These are phyloP conservation scores for Lithobius niger DNA, from an alignment of 1,140 invertebrate genomes.

Conservation along the genomic window DNA sequence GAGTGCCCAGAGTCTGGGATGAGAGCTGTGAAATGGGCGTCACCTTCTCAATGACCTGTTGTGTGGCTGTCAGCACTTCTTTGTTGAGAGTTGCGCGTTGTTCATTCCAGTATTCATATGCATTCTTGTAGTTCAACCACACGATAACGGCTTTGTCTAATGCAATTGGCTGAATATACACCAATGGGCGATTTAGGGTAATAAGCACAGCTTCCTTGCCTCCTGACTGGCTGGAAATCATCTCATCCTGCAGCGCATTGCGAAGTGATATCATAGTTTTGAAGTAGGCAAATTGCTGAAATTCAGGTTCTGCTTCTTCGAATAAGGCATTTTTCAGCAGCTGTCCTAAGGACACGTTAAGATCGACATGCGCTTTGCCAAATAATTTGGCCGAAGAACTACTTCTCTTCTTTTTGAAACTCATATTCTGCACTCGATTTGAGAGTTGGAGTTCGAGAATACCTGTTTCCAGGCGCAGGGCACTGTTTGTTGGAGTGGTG, in stretches of 20 bases:
- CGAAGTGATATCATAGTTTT: conserved; percentile 67
- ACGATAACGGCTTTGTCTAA: conserved; percentile 93
- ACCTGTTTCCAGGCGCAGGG: conserved; percentile 87
- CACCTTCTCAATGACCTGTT: conserved; percentile 54
- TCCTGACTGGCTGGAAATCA: conserved; percentile 43
- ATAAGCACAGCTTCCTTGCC: conserved; percentile 92
- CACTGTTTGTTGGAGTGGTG: conserved; percentile 92
- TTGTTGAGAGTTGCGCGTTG: conserved; percentile 76
- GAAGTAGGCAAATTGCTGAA: conserved; percentile 94
- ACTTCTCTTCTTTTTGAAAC: neutral
- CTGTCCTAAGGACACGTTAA: conserved; percentile 89
- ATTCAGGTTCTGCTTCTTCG: conserved; percentile 91
- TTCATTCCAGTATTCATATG: conserved; percentile 97
- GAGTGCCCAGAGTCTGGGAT: conserved; percentile 53
- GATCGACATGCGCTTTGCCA: conserved; percentile 80
- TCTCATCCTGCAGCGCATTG: conserved; percentile 58
- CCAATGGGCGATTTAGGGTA: conserved; percentile 72
- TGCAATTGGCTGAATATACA: conserved; percentile 89
- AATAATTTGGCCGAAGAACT: conserved; percentile 60
- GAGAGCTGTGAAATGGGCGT: conserved; percentile 30
- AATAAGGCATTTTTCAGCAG: conserved; percentile 81
- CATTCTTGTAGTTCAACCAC: conserved; percentile 97
- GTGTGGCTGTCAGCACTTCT: conserved; percentile 51
- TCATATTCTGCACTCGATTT: conserved; percentile 79
- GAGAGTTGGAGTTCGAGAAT: conserved; percentile 79